Evolutionary conservation across 2,113 vertebrate species (phyloP).

Genomic region (Suncus etruscus): DNA sequence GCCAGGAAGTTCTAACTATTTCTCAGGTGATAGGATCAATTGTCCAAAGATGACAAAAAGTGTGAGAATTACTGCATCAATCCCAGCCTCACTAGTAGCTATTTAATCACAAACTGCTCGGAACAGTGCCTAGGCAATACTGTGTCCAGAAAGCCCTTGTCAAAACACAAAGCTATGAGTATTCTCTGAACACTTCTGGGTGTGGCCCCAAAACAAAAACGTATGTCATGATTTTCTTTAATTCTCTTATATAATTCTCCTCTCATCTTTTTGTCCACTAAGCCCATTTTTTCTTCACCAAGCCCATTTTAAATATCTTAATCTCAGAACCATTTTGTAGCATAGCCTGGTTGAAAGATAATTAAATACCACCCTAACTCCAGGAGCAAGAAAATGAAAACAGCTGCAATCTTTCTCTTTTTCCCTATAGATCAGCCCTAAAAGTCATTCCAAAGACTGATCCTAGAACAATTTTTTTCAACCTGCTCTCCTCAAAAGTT

Average conservation of each 20-base stretch:
- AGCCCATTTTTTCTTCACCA: not conserved
- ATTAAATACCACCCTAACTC: not conserved
- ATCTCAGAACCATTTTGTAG: not conserved
- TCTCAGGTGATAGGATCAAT: not conserved
- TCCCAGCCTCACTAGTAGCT: not conserved
- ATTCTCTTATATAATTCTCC: not conserved
- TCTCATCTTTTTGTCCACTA: slow-evolving; percentile 1
- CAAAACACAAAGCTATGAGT: too few species aligned
- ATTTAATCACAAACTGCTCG: not conserved
- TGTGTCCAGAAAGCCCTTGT: too few species aligned
- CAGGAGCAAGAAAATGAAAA: not conserved
- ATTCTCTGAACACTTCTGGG: too few species aligned
- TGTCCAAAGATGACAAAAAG: not conserved
- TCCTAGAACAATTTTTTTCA: not conserved
- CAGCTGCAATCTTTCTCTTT: not conserved
- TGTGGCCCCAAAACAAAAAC: too few species aligned
- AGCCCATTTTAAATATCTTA: not conserved
- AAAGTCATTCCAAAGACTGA: not conserved
- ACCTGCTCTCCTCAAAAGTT: not conserved
- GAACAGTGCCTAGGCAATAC: too few species aligned
- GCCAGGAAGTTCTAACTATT: slow-evolving; percentile 23
- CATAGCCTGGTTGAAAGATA: slow-evolving; percentile 9
- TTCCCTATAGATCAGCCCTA: not conserved
- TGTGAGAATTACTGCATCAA: not conserved
- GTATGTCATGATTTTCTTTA: slow-evolving; percentile 8